Percentiles rank a stretch among this genome's conserved stretches.
Conservation (phyloP, 2,797 vertebrate genomes). For the Balearica regulorum region DNA sequence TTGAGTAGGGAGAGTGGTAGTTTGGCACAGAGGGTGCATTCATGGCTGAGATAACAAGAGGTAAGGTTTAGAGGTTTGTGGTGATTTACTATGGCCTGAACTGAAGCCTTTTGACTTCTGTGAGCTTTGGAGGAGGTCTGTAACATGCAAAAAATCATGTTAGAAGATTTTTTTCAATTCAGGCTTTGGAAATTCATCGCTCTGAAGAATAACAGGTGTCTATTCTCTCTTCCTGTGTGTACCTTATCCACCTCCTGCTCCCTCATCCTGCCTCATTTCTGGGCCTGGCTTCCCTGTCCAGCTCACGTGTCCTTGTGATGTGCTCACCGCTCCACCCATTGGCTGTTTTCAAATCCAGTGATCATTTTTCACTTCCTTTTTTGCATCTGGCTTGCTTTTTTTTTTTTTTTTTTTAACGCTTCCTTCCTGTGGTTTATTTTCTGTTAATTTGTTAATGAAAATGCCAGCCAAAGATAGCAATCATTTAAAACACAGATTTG, state of each 20-base stretch:
- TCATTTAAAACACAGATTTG: neutral
- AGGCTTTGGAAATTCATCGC: neutral
- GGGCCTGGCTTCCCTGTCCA: neutral
- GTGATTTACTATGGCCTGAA: neutral
- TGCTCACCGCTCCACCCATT: neutral
- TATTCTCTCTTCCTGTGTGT: neutral
- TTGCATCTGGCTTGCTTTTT: neutral
- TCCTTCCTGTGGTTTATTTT: constrained; percentile 12
- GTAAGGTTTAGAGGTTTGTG: neutral
- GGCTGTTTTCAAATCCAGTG: neutral
- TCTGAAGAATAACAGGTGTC: neutral
- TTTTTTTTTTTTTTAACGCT: neutral
- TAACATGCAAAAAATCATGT: neutral
- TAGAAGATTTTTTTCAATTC: neutral
- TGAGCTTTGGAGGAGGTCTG: neutral
- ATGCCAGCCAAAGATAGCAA: neutral
- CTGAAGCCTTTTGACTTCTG: neutral
- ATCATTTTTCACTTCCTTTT: neutral
- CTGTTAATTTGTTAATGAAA: neutral
- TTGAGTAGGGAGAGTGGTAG: neutral
- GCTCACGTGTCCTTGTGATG: neutral
- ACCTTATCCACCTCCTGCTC: neutral
- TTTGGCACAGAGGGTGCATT: neutral
- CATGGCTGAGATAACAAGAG: neutral
- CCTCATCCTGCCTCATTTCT: neutral